Conservation (phyloP, 2,797 vertebrate species). For the Arnoldichthys spilopterus region DNA sequence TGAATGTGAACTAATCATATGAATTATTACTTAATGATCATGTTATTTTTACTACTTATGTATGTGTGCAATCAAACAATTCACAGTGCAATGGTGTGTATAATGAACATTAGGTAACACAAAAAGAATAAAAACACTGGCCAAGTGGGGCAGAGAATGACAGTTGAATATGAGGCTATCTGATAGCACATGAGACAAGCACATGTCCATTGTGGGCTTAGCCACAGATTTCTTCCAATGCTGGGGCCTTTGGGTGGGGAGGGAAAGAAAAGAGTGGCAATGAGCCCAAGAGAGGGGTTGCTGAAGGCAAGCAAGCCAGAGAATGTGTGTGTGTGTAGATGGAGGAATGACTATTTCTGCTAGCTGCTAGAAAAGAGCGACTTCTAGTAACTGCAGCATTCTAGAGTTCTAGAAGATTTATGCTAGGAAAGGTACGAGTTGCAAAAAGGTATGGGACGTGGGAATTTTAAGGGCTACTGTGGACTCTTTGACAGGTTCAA, state of each 20-base stretch:
- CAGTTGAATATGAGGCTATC: background rate
- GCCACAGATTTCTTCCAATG: conserved; percentile 4
- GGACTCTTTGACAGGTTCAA: background rate
- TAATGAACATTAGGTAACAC: background rate
- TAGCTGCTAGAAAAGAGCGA: background rate
- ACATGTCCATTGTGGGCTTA: conserved; percentile 13
- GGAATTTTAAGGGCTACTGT: background rate
- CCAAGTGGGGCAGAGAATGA: background rate
- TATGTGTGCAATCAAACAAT: background rate
- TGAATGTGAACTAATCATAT: background rate
- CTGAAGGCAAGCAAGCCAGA: background rate
- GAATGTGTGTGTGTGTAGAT: conserved; percentile 11
- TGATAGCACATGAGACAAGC: background rate
- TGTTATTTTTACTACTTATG: background rate
- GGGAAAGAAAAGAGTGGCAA: background rate
- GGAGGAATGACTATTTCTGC: conserved; percentile 19
- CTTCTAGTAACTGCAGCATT: background rate
- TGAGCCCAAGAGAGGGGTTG: background rate
- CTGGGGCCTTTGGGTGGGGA: background rate
- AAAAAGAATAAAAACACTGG: background rate
- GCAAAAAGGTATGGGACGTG: background rate
- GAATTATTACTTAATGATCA: background rate
- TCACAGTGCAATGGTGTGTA: background rate
- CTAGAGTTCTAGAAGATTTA: background rate
- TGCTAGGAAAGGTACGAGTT: background rate